phyloP scores from a whole-genome alignment of 2,797 vertebrate genomes.

The Mionectes olivaceus region DNA sequence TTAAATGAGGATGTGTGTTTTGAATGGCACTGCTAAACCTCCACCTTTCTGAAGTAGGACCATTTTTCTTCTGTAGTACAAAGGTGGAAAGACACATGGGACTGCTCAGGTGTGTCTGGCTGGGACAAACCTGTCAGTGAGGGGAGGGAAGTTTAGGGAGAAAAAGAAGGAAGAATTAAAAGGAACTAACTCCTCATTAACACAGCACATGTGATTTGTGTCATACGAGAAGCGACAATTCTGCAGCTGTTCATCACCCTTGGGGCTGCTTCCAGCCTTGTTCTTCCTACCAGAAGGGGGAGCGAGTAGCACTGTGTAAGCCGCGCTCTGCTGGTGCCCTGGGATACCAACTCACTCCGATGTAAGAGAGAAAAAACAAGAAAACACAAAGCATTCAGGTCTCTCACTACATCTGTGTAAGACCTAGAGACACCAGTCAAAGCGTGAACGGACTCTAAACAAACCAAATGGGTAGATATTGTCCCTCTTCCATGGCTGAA shows the following conservation, averaged over 20 bases:
- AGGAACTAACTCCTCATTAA: background rate
- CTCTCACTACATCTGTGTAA: background rate
- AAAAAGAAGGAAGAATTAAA: background rate
- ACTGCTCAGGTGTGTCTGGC: background rate
- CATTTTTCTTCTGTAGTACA: background rate
- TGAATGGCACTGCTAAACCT: background rate
- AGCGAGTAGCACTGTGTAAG: background rate
- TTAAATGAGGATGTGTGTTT: background rate
- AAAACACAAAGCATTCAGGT: background rate
- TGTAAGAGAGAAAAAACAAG: background rate
- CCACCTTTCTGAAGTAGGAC: background rate
- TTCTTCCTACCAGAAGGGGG: background rate
- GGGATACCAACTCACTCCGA: accelerated
- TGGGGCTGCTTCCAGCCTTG: background rate
- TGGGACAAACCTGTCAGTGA: background rate
- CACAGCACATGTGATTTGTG: accelerated
- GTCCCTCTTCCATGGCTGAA: background rate
- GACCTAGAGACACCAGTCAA: background rate
- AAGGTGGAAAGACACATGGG: background rate
- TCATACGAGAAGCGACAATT: background rate
- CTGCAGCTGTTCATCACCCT: background rate
- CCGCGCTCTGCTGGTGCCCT: background rate
- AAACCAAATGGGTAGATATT: constrained; percentile 46
- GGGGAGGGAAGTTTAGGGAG: background rate
- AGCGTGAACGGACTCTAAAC: constrained; percentile 28